Conservation (phyloP, 1,140 invertebrate species). For the Arctopsyche grandis region DNA sequence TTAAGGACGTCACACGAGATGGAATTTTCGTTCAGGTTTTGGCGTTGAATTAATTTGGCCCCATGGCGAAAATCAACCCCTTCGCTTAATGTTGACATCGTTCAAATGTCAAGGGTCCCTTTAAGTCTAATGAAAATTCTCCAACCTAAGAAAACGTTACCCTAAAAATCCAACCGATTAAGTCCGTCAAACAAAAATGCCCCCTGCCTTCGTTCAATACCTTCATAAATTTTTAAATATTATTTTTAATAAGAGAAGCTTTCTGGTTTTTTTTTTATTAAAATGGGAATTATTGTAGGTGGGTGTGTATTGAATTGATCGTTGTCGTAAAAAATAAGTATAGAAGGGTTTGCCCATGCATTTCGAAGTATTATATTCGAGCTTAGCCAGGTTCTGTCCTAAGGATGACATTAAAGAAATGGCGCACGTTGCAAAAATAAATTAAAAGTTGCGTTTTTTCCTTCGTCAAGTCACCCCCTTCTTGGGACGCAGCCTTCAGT, state of each 20-base stretch:
- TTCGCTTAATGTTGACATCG: slow-evolving; percentile 40
- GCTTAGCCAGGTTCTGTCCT: slow-evolving; percentile 35
- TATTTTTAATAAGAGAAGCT: not conserved
- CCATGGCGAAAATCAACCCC: slow-evolving; percentile 36
- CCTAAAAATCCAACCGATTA: slow-evolving; percentile 37
- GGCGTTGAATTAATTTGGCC: slow-evolving; percentile 38
- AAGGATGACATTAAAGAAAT: slow-evolving; percentile 49
- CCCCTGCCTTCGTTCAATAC: not conserved
- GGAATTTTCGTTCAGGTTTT: slow-evolving; percentile 19
- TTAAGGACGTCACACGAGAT: not conserved
- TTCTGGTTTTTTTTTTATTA: not conserved
- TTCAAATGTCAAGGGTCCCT: slow-evolving; percentile 44
- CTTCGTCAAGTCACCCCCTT: slow-evolving; percentile 50
- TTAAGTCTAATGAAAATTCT: slow-evolving; percentile 42
- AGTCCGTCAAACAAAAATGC: slow-evolving; percentile 8
- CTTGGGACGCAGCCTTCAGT: slow-evolving; percentile 39
- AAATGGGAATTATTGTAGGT: not conserved
- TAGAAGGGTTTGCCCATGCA: slow-evolving; percentile 4
- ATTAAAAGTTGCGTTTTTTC: slow-evolving; percentile 50
- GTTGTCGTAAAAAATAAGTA: not conserved
- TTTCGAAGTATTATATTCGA: slow-evolving; percentile 23
- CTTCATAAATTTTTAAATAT: not conserved
- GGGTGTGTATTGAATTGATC: too few relatives aligned
- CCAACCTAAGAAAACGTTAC: slow-evolving; percentile 18
- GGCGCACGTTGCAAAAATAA: slow-evolving; percentile 51